Conservation (phyloP, 2,797 vertebrate species). For the Neomorphus geoffroyi region DNA sequence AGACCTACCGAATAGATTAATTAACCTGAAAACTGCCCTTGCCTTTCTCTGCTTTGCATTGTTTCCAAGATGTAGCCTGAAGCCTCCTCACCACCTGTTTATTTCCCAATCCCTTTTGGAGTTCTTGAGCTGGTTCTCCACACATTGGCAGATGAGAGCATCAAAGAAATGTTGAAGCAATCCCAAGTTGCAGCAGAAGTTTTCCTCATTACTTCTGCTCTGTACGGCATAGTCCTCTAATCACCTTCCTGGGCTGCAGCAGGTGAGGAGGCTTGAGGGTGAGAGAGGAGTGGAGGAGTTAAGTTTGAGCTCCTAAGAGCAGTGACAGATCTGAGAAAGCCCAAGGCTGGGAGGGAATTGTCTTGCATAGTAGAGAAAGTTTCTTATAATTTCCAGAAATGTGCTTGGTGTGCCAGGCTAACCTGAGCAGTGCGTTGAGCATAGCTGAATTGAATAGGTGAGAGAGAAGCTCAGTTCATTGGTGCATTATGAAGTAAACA, state of each 20-base stretch:
- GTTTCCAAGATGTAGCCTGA: not conserved
- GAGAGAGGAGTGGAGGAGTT: not conserved
- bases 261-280: not conserved
- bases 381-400: not conserved
- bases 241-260: not conserved
- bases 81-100: not conserved
- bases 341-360: not conserved
- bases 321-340: not conserved
- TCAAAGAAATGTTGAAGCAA: not conserved
- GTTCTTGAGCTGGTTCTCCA: not conserved
- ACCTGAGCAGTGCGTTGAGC: not conserved
- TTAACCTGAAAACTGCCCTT: not conserved
- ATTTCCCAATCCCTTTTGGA: not conserved
- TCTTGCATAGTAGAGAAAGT: not conserved
- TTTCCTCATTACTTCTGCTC: not conserved
- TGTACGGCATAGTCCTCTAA: not conserved
- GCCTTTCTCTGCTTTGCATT: not conserved
- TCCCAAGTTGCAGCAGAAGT: not conserved
- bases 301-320: not conserved
- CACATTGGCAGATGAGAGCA: not conserved
- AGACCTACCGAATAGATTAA: not conserved
- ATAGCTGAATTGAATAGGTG: not conserved
- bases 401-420: not conserved
- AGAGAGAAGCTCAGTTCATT: not conserved
- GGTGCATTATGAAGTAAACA: not conserved